Evolutionary conservation across 1,140 invertebrate genomes (phyloP).

Genomic region (Pemphigus obesinymphae): DNA sequence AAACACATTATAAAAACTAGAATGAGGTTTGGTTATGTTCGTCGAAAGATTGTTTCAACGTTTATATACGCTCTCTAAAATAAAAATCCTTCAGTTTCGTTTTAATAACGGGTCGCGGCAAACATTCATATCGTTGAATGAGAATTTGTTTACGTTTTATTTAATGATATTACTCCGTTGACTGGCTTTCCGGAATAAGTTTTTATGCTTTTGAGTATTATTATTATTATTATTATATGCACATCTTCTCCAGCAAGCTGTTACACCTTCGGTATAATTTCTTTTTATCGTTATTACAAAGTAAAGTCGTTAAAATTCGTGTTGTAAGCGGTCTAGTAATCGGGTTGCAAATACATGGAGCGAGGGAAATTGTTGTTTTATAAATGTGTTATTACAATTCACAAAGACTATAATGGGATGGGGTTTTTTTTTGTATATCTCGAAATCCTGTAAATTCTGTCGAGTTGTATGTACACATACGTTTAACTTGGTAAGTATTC

Average conservation of each 20-base stretch:
- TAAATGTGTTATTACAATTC: background rate
- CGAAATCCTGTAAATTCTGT: too few species aligned
- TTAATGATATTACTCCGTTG: slow-evolving; percentile 4
- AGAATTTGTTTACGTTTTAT: background rate
- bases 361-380: background rate
- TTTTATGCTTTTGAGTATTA: background rate
- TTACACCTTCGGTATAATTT: slow-evolving; percentile 16
- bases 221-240: too few species aligned
- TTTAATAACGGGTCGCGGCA: too few species aligned
- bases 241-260: slow-evolving; percentile 15
- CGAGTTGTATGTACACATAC: too few species aligned
- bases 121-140: background rate
- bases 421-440: too few species aligned
- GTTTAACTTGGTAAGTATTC: too few species aligned
- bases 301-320: slow-evolving; percentile 24
- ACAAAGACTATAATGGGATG: too few species aligned
- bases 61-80: too few species aligned
- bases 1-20: too few species aligned
- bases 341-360: background rate
- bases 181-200: background rate
- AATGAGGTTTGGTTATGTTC: too few species aligned
- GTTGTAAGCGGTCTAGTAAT: slow-evolving; percentile 29
- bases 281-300: slow-evolving; percentile 9
- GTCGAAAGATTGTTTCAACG: too few species aligned
- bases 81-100: too few species aligned